phyloP scores from a whole-genome alignment of 2,113 vertebrate genomes.

The human (Homo sapiens) region GRCh38 chr13:77553001-77553500 shows the following conservation, averaged over 20 bases:
- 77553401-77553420: neutral
- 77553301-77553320: neutral
- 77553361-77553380: neutral
- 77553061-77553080: neutral
- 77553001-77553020: too few species aligned
- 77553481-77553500: neutral
- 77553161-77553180: neutral
- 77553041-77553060: neutral
- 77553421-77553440: neutral
- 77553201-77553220: neutral
- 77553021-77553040: too few species aligned
- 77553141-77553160: neutral
- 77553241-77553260: neutral
- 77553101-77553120: neutral
- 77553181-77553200: neutral
- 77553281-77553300: neutral
- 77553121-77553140: neutral
- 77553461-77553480: neutral
- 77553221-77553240: neutral
- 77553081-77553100: neutral
- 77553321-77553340: neutral
- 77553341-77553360: neutral
- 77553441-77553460: neutral
- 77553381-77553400: neutral
- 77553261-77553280: neutral